Evolutionary conservation across 1,140 invertebrate species (phyloP).

Genomic region (Cryptotermes secundus): DNA sequence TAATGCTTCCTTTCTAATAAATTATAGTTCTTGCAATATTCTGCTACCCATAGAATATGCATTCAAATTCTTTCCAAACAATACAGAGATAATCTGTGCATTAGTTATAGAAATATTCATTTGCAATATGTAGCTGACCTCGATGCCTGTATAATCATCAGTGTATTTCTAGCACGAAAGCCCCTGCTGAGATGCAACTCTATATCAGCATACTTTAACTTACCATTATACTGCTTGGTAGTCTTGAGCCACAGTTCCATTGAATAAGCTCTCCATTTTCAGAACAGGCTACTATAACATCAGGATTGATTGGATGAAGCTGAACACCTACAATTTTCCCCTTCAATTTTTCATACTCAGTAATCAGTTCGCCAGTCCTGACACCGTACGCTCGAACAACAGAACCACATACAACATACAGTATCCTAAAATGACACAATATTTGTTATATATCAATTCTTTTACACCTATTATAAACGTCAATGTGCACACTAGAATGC

Average conservation of each 20-base stretch:
- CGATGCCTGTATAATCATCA: too few relatives aligned
- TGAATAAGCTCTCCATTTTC: conserved; percentile 51
- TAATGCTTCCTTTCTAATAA: too few relatives aligned
- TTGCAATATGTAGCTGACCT: too few relatives aligned
- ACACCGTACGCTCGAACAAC: conserved; percentile 58
- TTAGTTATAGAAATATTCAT: too few relatives aligned
- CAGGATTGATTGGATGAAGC: conserved; percentile 47
- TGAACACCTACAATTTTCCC: conserved; percentile 54
- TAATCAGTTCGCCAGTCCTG: conserved; percentile 55
- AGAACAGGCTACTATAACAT: conserved; percentile 56
- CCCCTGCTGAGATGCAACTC: too few relatives aligned
- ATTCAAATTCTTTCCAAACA: too few relatives aligned
- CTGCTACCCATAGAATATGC: too few relatives aligned
- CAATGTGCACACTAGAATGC: neutral
- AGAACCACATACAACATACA: conserved; percentile 58
- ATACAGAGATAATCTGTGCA: too few relatives aligned
- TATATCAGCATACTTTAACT: conserved; percentile 29
- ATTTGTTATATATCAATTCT: conserved; percentile 34
- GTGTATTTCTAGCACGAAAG: too few relatives aligned
- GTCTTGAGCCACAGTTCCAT: conserved; percentile 57
- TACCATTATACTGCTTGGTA: conserved; percentile 51
- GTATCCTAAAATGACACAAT: conserved; percentile 47
- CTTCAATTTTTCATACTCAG: conserved; percentile 52
- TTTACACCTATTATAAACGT: conserved; percentile 4
- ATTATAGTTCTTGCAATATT: too few relatives aligned